Conservation (phyloP, 2,888 invertebrate species). For the Cheilosia scutellata region DNA sequence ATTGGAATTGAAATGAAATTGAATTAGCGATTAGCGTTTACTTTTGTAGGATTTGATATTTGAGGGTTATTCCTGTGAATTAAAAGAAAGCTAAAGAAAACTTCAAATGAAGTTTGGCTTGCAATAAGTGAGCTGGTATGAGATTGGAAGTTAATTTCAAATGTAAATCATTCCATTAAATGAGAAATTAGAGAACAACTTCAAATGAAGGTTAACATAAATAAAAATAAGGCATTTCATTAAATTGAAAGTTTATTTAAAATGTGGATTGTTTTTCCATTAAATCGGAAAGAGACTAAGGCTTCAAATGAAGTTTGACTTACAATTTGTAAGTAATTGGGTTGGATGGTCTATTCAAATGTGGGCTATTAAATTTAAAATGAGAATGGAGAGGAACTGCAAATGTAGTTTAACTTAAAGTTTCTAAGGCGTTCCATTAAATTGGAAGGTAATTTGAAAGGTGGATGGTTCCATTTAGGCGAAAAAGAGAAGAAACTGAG, state of each 20-base stretch:
- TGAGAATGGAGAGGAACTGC: neutral
- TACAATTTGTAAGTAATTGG: neutral
- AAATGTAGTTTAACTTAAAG: neutral
- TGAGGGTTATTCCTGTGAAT: neutral
- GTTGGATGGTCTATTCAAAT: neutral
- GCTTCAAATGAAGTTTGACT: no score
- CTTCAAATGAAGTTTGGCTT: no score
- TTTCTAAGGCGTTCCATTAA: slow-evolving; percentile 8
- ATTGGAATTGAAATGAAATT: neutral
- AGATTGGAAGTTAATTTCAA: neutral
- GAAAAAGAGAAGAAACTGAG: neutral
- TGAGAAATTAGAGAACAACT: slow-evolving; percentile 4
- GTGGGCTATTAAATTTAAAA: neutral
- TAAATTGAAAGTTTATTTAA: slow-evolving; percentile 24
- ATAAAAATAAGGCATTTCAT: slow-evolving; percentile 4
- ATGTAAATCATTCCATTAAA: slow-evolving; percentile 11
- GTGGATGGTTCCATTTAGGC: neutral
- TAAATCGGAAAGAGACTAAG: neutral
- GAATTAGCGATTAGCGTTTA: neutral
- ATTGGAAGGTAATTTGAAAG: neutral
- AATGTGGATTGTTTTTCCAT: neutral
- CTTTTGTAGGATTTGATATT: neutral
- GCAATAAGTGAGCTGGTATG: neutral
- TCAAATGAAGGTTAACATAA: neutral
- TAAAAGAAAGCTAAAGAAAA: neutral